Evolutionary conservation across 2,888 invertebrate genomes (phyloP), one percentile per base, ranked within the genome.

Genomic region (Eulithis testata): DNA sequence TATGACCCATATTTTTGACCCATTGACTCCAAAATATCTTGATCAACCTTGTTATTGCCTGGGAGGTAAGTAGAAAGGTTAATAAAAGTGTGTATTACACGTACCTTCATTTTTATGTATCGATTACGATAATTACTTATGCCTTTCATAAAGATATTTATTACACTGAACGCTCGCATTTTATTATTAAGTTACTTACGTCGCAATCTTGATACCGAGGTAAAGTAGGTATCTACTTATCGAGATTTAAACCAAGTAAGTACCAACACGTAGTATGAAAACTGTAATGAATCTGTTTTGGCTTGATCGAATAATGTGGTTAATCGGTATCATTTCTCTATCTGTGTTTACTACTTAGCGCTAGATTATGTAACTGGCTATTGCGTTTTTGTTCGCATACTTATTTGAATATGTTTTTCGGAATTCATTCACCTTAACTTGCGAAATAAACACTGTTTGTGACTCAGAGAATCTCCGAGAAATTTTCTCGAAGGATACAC

Each of bases 121-220:
- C 67, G 71, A 71, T 71, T 66, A 65, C 69, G 63, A 9, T 70
- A 65, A 69, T 72, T 69, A 66, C 62, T 65, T 37, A 64, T 37
- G 64, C 50, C 51, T 65, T 66, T 64, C 66, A 61, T 63, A 64
- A 63, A 55, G 11, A 58, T 71, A 60, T 66, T 65, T 55, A 69
- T 63, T 63, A 63, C 56, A 51, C 52, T 63, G 52, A 66, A 56
- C 40, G 51, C 47, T 66, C 31, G 31, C 56, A 44, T 45, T 55
- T 65, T 44, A 59, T 58, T 54, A 63, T 60, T 60, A 57, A 37
- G 60, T 65, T 21, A 21, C 21, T 21, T 21, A 21, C 21, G 21
- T 21, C 47, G 55, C 45, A 12, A 12, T 45, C 11, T 45, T 45
- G 45, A n/a, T 40, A 40, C 40, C 40, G 40, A 31, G 5, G 40